These are phyloP conservation scores for Yponomeuta evonymella DNA, from an alignment of 2,888 invertebrate species.

Conservation along the genomic window DNA sequence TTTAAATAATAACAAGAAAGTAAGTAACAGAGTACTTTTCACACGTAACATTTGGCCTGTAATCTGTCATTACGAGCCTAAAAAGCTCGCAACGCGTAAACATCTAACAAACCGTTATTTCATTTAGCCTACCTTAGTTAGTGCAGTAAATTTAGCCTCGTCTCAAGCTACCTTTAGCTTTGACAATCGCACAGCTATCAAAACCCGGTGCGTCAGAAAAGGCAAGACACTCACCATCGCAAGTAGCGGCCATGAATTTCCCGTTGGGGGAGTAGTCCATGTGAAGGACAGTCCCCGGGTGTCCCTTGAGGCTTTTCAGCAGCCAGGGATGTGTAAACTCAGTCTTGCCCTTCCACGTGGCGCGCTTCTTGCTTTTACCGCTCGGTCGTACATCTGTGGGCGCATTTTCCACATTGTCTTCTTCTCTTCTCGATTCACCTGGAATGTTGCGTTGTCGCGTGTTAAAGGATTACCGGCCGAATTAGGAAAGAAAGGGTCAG, in stretches of 20 bases:
- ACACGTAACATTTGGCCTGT: too few species aligned
- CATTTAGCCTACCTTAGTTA: too few species aligned
- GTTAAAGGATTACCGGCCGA: not conserved
- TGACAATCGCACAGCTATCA: not conserved
- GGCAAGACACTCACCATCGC: slow-evolving; percentile 83
- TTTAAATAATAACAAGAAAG: too few species aligned
- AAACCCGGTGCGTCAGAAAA: not conserved
- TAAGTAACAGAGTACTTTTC: too few species aligned
- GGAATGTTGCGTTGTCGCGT: slow-evolving; percentile 26
- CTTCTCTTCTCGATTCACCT: slow-evolving; percentile 48
- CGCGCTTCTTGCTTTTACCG: slow-evolving; percentile 72
- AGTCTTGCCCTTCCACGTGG: slow-evolving; percentile 66
- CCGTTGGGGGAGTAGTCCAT: slow-evolving; percentile 90
- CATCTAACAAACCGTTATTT: too few species aligned
- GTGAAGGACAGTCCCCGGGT: slow-evolving; percentile 83
- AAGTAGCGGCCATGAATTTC: slow-evolving; percentile 89
- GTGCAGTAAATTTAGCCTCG: too few species aligned
- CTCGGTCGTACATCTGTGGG: slow-evolving; percentile 42
- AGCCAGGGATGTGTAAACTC: slow-evolving; percentile 86
- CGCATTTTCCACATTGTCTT: slow-evolving; percentile 46
- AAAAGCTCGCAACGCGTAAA: too few species aligned
- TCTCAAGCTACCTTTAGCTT: not conserved
- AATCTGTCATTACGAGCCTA: too few species aligned
- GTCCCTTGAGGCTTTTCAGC: slow-evolving; percentile 87
- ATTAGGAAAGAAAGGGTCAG: not conserved